These are phyloP conservation scores for Dipodomys stephensi DNA, from an alignment of 2,113 vertebrate species.

Conservation along the genomic window DNA sequence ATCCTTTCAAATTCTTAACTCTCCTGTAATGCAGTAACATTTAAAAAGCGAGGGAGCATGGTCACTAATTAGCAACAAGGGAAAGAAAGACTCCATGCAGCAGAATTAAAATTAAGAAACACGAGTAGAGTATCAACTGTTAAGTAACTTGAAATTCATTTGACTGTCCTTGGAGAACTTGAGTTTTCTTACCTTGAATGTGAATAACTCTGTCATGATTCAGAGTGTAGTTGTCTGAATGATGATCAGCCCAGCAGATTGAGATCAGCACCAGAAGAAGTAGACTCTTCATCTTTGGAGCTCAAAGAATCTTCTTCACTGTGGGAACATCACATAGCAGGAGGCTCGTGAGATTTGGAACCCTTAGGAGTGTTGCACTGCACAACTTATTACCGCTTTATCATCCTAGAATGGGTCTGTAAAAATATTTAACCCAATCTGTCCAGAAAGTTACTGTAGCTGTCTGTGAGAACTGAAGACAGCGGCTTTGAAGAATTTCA, in stretches of 20 bases:
- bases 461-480: constrained; percentile 56
- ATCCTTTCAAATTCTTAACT: background rate
- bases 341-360: constrained; percentile 81
- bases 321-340: constrained; percentile 83
- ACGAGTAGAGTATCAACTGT: constrained; percentile 60
- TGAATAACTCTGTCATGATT: constrained; percentile 93
- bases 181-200: constrained; percentile 92
- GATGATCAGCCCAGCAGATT: constrained; percentile 91
- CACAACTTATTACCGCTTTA: constrained; percentile 83
- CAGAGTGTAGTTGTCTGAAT: constrained; percentile 87
- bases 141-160: constrained; percentile 63
- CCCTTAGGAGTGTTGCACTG: constrained; percentile 80
- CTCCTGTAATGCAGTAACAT: constrained; percentile 19
- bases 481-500: constrained; percentile 69
- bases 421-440: constrained; percentile 81
- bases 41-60: background rate
- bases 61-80: constrained; percentile 62
- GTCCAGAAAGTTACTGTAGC: constrained; percentile 81
- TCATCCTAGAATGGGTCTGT: constrained; percentile 72
- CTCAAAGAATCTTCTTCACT: constrained; percentile 89
- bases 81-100: constrained; percentile 68
- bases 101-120: constrained; percentile 59
- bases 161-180: constrained; percentile 36
- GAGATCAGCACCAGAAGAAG: constrained; percentile 93
- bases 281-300: constrained; percentile 91